Conservation (phyloP, 1,140 invertebrate genomes). For the Drosophila gunungcola region DNA sequence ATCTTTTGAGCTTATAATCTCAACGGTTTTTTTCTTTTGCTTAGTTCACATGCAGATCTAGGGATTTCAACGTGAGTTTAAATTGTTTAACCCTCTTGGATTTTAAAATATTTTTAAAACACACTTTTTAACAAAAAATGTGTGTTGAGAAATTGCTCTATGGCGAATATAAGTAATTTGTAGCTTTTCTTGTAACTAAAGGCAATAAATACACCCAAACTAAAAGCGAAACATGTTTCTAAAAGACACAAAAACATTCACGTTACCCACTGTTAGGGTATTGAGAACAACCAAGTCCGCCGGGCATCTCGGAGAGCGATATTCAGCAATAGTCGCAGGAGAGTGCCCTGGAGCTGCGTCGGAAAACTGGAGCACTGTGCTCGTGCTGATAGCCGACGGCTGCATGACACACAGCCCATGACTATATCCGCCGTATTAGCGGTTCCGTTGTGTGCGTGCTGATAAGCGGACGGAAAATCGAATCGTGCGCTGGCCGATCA, state of each 20-base stretch:
- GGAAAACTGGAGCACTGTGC: conserved; percentile 40
- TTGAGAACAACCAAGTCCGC: neutral
- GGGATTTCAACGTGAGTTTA: too few relatives aligned
- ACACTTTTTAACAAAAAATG: too few relatives aligned
- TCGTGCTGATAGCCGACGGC: conserved; percentile 39
- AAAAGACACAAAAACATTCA: neutral
- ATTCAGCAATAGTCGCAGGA: conserved; percentile 4
- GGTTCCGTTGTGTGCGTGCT: conserved; percentile 20
- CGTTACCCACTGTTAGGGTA: conserved; percentile 8
- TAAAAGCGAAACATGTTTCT: neutral
- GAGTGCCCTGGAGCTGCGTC: conserved; percentile 23
- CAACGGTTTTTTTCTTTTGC: too few relatives aligned
- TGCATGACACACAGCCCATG: conserved; percentile 43
- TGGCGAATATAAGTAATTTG: too few relatives aligned
- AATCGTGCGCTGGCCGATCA: conserved; percentile 39
- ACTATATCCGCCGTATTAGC: conserved; percentile 11
- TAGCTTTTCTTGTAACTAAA: too few relatives aligned
- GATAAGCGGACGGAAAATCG: conserved; percentile 41
- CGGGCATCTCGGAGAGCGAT: conserved; percentile 3
- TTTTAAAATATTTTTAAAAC: too few relatives aligned
- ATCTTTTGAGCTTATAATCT: too few relatives aligned
- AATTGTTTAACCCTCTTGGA: too few relatives aligned
- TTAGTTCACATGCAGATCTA: too few relatives aligned
- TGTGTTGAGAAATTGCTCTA: too few relatives aligned
- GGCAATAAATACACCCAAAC: too few relatives aligned